Conservation (phyloP, 2,797 vertebrate genomes). For the Morus bassanus region DNA sequence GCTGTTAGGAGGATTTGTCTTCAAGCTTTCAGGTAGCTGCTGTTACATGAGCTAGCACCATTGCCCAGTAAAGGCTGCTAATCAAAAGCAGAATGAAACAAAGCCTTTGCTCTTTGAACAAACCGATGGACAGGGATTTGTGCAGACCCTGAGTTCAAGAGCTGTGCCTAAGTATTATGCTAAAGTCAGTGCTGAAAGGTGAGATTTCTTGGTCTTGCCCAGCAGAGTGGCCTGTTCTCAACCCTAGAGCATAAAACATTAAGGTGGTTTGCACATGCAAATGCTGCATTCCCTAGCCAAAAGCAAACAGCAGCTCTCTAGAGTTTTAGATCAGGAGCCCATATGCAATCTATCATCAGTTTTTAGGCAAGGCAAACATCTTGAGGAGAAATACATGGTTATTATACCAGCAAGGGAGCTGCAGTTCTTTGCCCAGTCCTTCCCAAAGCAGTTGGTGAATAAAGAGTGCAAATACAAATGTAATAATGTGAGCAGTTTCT, state of each 20-base stretch:
- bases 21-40: not conserved
- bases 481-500: not conserved
- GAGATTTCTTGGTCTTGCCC: not conserved
- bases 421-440: not conserved
- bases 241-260: not conserved
- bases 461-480: not conserved
- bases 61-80: not conserved
- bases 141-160: not conserved
- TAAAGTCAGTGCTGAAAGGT: not conserved
- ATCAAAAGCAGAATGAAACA: not conserved
- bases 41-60: not conserved
- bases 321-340: not conserved
- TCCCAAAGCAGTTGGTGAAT: not conserved
- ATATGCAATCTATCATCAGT: not conserved
- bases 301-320: not conserved
- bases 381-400: not conserved
- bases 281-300: not conserved
- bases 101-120: not conserved
- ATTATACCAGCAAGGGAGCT: not conserved
- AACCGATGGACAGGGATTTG: not conserved
- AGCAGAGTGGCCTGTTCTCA: too few relatives aligned
- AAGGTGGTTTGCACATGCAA: not conserved
- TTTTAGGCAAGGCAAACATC: not conserved
- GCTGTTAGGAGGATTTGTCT: not conserved
- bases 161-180: not conserved